Evolutionary conservation across 1,140 invertebrate species (phyloP), one percentile per base, ranked within the genome.

Genomic region (Diploscapter pachys): DNA sequence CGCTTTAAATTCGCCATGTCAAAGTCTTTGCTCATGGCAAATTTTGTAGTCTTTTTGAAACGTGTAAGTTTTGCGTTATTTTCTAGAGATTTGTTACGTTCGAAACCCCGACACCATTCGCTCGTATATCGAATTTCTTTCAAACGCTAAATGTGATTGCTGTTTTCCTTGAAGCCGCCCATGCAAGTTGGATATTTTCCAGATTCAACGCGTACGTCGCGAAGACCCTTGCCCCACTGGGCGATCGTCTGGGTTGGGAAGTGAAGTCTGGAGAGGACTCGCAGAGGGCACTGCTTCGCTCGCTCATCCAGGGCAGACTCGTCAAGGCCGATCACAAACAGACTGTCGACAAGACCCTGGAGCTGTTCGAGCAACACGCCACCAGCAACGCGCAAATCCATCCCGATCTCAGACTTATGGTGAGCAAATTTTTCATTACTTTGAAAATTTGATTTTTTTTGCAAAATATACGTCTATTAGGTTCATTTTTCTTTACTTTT

Each of bases 251-350:
- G 0, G 87, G 87, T 48, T 89, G 88, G 87, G 86, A 88, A 48
- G 72, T 83, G 4, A 82, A 83, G 49, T 67, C 82, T 52, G 81
- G 80, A 4, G 88, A 89, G 84, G 73, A 77, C 67, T 76, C 85
- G n/a, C 79, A 90, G 89, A 90, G 92, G 75, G 93, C 92, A 0
- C 88, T 98, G 78, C 88, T 98, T 48, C 88, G 95, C 67, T 91
- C 91, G 73, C 87, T 97, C 52, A 90, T 96, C 3, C 86, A 98
- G 8, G 90, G 90, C 13, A 90, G 91, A 64, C 90, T 98, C 86
- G 92, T 92, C 5, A 89, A 90, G 57, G 91, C 92, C 80, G 91
- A 91, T 72, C 92, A 96, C 83, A 87, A 90, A 6, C 88, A 89
- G 0, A 91, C 91, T 0, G 90, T 94, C 11, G 87, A 88, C 5